Percentiles rank a stretch among this genome's conserved stretches.
Evolutionary conservation across 2,113 vertebrate genomes (phyloP).

Genomic region (Gnathonemus longibarbis): DNA sequence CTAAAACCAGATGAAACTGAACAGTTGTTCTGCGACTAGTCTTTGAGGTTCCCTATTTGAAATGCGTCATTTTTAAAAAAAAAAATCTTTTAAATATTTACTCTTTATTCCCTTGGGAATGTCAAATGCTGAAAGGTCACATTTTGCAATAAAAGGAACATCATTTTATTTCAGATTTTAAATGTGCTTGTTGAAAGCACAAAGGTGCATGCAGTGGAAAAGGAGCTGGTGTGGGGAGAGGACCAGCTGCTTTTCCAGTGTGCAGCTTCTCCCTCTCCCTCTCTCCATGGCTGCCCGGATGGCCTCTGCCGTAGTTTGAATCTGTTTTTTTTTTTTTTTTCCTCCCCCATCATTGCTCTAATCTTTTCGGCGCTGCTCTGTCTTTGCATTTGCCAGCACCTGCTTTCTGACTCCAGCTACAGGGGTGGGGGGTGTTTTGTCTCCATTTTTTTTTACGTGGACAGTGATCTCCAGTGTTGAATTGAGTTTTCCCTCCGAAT

Average conservation of each 20-base stretch:
- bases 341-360: constrained; percentile 22
- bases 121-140: not conserved
- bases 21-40: not conserved
- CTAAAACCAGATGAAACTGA: not conserved
- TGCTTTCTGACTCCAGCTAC: constrained; percentile 32
- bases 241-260: not conserved
- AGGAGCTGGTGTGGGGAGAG: not conserved
- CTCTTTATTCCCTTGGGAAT: not conserved
- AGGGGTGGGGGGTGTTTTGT: constrained; percentile 1
- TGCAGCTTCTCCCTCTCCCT: not conserved
- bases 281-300: not conserved
- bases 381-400: constrained; percentile 61
- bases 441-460: not conserved
- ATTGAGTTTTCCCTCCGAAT: not conserved
- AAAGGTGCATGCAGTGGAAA: not conserved
- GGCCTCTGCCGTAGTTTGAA: not conserved
- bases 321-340: not conserved
- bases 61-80: not conserved
- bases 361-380: constrained; percentile 56
- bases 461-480: constrained; percentile 8
- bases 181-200: not conserved
- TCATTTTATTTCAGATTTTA: not conserved
- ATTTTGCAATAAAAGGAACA: constrained; percentile 8
- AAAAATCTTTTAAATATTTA: not conserved
- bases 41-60: constrained; percentile 11